Base-by-base conservation (phyloP, 2,113 vertebrate genomes). In the Fulica atra region DNA sequence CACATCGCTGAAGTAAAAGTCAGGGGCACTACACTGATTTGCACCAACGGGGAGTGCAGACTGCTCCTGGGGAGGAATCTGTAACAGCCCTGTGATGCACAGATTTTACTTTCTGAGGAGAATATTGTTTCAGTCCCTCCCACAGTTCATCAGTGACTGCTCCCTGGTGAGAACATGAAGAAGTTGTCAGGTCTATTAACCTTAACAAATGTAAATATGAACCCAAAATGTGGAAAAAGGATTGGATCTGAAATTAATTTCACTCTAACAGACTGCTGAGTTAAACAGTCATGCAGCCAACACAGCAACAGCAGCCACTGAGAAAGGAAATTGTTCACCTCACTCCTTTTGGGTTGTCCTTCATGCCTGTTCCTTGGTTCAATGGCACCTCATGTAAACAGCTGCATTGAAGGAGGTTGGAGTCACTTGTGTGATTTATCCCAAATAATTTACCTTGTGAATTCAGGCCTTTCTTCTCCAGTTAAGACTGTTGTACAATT, bases 101-200 rank as follows among this genome's bases (percentile, higher is more conserved):
- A 95, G 68, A 91, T 51, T 72, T 71, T 60, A 40, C 89, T 91
- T 82, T 69, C 73, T 80, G 76, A 46, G 28, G 71, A 91, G 70
- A 96, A 94, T 63, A 87, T 72, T 64, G 89, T 88, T 92, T 83
- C 92, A 48, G 23, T 87, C 70, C 65, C 63, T 95, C 82, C 87
- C 76, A 73, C 13, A 2, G 66, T 77, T 86, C 95, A 68, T 89
- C 88, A 95, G 73, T 83, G 89, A 66, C 54, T 88, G 85, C 90
- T 97, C 85, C 95, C 91, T 95, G 88, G 95, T 96, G 96, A 96
- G 95, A 98, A 96, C 93, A 97, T 78, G 88, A 96, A 97, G 95
- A 97, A 94, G 89, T 93, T 97, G 95, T 96, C 96, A 95, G 95
- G 83, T 96, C 96, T 96, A 96, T 98, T 97, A 98, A 97, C 96